Base-by-base conservation (phyloP, 2,888 invertebrate species). In the Bruchidius siliquastri region DNA sequence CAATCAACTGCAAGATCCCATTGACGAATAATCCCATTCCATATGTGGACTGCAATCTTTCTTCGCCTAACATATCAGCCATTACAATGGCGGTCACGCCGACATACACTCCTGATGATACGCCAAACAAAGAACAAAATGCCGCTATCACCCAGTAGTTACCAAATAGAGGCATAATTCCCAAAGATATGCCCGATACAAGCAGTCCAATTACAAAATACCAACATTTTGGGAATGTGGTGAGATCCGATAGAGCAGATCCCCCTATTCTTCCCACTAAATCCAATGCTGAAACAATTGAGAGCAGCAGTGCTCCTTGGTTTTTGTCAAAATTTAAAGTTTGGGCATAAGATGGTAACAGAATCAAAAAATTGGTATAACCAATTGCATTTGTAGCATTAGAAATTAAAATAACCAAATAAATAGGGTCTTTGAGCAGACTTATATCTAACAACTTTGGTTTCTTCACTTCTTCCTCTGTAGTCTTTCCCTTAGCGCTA, bases 1-100 rank as follows among this genome's bases (percentile, higher is more conserved):
- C 95, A 0, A 94, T 86, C 69, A 96, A 84, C 84, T 96, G 96
- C 22, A 95, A 85, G 71, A 96, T 89, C 0, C 96, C 96, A 80
- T 95, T 96, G 18, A 95, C 91, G 80, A 96, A 95, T 32, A 96
- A 87, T 78, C 95, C 94, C 32, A 96, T 94, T 0, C 96, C 96
- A 80, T 95, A 96, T 0, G 95, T 94, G 0, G 95, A 94, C 82
- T 95, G 94, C 0, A 96, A 85, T n/a, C 94, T 89, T 79, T 96
- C 95, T 0, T 93, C 92, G 0, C 96, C 96, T 6, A 96, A 83
- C 92, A 95, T 92, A 82, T 96, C 95, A 0, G 95, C 94, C 94
- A 96, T 94, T 2, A 95, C 94, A 67, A 96, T 91, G 0, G 96
- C 95, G 0, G 95, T 95, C 20, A 96, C 92, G 2, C 96, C 96